These are phyloP conservation scores for Lycodopsis pacificus DNA, from an alignment of 2,797 vertebrate genomes.

Conservation along the genomic window DNA sequence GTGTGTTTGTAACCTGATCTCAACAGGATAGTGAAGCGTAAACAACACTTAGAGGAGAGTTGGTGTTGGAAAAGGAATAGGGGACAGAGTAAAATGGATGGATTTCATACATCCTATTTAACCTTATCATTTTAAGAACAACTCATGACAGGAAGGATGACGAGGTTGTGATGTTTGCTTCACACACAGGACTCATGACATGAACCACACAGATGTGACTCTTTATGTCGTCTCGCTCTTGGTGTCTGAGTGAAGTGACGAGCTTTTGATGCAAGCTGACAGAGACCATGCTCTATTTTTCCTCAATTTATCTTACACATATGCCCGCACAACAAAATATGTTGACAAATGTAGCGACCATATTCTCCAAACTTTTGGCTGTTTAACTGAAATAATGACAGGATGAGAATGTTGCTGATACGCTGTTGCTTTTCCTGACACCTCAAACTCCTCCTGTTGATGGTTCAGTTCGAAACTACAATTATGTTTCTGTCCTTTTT, in stretches of 20 bases:
- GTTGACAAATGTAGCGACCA: no score
- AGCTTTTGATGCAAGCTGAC: conserved; percentile 1
- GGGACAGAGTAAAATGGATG: background rate
- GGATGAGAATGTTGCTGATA: background rate
- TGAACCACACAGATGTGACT: background rate
- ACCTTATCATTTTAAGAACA: no score
- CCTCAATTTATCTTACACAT: background rate
- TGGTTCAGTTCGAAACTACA: background rate
- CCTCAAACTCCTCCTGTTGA: no score
- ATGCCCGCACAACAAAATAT: background rate
- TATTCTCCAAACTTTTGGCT: background rate
- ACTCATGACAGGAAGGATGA: no score
- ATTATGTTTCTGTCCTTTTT: background rate
- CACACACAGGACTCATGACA: background rate
- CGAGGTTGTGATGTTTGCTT: background rate
- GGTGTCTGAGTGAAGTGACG: background rate
- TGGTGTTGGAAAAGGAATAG: background rate
- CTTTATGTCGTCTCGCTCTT: background rate
- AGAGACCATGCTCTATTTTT: background rate
- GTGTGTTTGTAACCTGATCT: conserved; percentile 27
- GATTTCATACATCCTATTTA: no score
- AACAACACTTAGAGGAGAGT: background rate
- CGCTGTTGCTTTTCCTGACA: no score
- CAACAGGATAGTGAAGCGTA: background rate
- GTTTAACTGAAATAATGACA: background rate